Percentiles rank a stretch among this genome's conserved stretches.
Evolutionary conservation across 1,140 invertebrate species (phyloP).

Genomic region (Drosophila pruinosa): DNA sequence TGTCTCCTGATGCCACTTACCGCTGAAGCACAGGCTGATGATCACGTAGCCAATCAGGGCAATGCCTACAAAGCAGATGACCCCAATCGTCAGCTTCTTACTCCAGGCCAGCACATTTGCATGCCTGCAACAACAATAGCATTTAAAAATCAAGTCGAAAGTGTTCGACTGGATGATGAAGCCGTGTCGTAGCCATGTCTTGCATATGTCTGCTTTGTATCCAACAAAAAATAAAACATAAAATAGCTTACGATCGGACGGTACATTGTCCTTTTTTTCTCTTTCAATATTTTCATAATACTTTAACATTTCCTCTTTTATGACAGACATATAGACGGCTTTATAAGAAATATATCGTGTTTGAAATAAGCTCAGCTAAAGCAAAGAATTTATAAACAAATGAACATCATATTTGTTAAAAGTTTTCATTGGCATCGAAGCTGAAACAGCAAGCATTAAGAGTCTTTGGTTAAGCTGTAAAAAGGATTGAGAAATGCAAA

Average conservation of each 20-base stretch:
- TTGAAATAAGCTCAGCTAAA: neutral
- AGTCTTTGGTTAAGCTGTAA: neutral
- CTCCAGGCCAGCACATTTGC: constrained; percentile 76
- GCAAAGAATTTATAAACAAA: neutral
- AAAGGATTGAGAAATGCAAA: neutral
- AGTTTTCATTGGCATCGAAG: neutral
- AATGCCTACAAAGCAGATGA: constrained; percentile 80
- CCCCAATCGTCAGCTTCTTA: constrained; percentile 76
- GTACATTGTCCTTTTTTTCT: too few relatives aligned
- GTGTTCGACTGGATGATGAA: neutral
- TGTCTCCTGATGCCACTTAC: constrained; percentile 53
- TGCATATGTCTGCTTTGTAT: neutral
- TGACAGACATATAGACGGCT: too few relatives aligned
- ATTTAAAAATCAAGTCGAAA: neutral
- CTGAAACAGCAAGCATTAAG: neutral
- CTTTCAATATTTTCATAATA: too few relatives aligned
- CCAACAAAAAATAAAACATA: neutral
- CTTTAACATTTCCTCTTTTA: too few relatives aligned
- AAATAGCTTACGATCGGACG: neutral
- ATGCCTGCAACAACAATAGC: constrained; percentile 49
- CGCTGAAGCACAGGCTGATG: constrained; percentile 76
- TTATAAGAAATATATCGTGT: neutral
- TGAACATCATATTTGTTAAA: neutral
- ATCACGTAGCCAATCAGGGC: constrained; percentile 76
- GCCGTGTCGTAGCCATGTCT: neutral